phyloP scores from a whole-genome alignment of 2,888 invertebrate genomes.

The Caenorhabditis sp. region DNA sequence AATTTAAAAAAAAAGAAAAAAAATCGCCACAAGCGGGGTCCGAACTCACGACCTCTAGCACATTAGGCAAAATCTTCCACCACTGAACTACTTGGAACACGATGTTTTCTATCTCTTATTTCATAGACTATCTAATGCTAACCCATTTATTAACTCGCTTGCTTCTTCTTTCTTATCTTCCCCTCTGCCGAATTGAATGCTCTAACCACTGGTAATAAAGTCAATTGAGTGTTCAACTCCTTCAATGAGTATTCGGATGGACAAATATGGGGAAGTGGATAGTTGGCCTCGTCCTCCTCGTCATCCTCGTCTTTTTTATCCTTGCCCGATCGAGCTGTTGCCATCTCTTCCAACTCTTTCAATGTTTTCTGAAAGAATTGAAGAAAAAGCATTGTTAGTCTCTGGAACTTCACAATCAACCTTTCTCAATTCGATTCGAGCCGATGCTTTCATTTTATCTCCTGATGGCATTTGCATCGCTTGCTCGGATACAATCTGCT shows the following conservation, averaged over 20 bases:
- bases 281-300: conserved; percentile 5
- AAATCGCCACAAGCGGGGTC: too few species aligned
- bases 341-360: not conserved
- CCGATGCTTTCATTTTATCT: not conserved
- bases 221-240: not conserved
- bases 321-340: not conserved
- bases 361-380: not conserved
- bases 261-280: conserved; percentile 15
- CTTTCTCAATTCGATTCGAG: not conserved
- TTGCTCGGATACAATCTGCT: not conserved
- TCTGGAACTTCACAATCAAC: too few species aligned
- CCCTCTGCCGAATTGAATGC: conserved; percentile 30
- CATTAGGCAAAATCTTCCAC: too few species aligned
- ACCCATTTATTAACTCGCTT: not conserved
- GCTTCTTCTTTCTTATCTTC: conserved; percentile 1
- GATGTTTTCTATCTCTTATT: too few species aligned
- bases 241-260: conserved; percentile 17
- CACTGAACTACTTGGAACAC: too few species aligned
- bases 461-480: not conserved
- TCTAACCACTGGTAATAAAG: conserved; percentile 6
- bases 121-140: too few species aligned
- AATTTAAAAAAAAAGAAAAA: too few species aligned
- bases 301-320: conserved; percentile 5
- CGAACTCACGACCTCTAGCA: too few species aligned
- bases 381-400: too few species aligned